Base-by-base conservation (phyloP, 2,888 invertebrate species). In the Cosmia trapezina region DNA sequence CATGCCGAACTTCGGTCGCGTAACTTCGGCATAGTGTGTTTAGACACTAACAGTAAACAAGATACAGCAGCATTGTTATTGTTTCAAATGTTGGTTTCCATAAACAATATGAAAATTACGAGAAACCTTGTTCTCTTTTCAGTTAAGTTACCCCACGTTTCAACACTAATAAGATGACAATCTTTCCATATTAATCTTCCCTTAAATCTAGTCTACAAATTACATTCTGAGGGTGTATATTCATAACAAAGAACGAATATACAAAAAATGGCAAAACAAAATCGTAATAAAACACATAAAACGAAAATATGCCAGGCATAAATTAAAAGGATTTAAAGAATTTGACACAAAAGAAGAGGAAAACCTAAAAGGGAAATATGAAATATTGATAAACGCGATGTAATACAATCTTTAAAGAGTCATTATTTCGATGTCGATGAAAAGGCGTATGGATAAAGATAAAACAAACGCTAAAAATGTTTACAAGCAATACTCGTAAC, bases 391-490 rank as follows among this genome's bases (percentile, higher is more conserved):
- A 84, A 67, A 72, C 63, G 61, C 66, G 63, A 63, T 71, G 81
- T 74, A 86, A 85, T 57, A 79, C 60, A 73, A 82, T 86, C 76
- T 77, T 67, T 69, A 73, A 76, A 70, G 73, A 84, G 78, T 83
- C 78, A 77, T 79, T 81, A 80, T 79, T 86, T 78, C 22, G 72
- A 69, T 66, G 68, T 51, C 73, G 78, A 80, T 77, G 71, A 74
- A 86, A 86, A 86, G 81, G 53, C 73, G 54, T 71, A 77, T 67
- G 62, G 76, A 85, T 86, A 83, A 88, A 89, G 79, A 86, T 87
- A 85, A 88, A 89, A 86, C 83, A 88, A 84, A 88, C 84, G 85
- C 78, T 85, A 83, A 89, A 87, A 87, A 88, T 87, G 79, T 88
- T 89, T 86, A 88, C 86, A 86, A 85, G 83, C 86, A 78, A 78